Conservation (phyloP, 2,113 vertebrate species). For the Pseudois nayaur region DNA sequence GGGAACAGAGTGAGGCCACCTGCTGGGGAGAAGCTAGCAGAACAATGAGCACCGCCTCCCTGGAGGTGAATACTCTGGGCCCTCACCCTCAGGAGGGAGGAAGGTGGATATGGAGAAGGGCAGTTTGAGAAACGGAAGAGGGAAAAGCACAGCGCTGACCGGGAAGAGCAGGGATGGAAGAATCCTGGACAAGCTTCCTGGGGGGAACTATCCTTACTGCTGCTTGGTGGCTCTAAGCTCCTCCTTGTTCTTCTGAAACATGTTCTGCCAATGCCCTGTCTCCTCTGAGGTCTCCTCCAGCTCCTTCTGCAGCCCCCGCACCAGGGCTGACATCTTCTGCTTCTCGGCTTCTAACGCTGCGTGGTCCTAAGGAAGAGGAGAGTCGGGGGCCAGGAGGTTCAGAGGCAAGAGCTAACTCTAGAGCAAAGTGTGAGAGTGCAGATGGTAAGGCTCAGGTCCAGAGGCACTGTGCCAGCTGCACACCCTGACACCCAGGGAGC, state of each 20-base stretch:
- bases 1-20: not conserved
- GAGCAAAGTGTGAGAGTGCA: not conserved
- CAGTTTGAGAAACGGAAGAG: not conserved
- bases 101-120: rapidly evolving
- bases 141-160: not conserved
- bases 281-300: constrained; percentile 92
- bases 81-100: not conserved
- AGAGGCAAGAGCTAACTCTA: not conserved
- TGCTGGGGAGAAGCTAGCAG: not conserved
- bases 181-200: not conserved
- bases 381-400: not conserved
- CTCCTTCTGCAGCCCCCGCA: constrained; percentile 90
- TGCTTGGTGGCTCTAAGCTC: constrained; percentile 90
- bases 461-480: not conserved
- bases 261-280: constrained; percentile 91
- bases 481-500: too few species aligned
- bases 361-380: constrained; percentile 82
- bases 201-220: constrained; percentile 82
- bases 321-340: constrained; percentile 85
- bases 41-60: not conserved
- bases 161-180: not conserved
- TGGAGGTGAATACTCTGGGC: not conserved
- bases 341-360: constrained; percentile 88
- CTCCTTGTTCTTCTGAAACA: constrained; percentile 92
- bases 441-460: not conserved